Evolutionary conservation across 1,140 invertebrate genomes (phyloP).

Genomic region (Bombus waltoni): DNA sequence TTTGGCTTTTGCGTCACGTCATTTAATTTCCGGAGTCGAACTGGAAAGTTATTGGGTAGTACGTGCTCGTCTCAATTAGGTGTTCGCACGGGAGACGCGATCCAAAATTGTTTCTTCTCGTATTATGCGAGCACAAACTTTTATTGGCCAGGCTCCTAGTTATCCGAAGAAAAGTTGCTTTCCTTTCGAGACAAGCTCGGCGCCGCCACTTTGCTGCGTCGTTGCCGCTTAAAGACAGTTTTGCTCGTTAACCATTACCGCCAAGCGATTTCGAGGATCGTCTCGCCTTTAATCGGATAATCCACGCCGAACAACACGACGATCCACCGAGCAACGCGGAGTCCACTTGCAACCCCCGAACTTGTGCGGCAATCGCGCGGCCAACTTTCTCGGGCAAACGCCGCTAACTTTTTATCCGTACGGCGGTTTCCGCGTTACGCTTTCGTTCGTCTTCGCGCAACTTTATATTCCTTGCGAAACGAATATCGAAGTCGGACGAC

Average conservation of each 20-base stretch:
- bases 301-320: not conserved
- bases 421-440: not conserved
- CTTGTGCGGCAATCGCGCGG: not conserved
- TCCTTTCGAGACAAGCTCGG: not conserved
- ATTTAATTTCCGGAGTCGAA: slow-evolving; percentile 67
- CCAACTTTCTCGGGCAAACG: slow-evolving; percentile 3
- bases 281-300: slow-evolving; percentile 25
- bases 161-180: not conserved
- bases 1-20: slow-evolving; percentile 66
- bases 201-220: not conserved
- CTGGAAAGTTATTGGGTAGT: slow-evolving; percentile 60
- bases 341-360: not conserved
- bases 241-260: slow-evolving; percentile 26
- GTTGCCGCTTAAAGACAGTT: not conserved
- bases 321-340: not conserved
- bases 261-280: slow-evolving; percentile 23
- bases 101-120: slow-evolving; percentile 40
- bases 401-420: slow-evolving; percentile 20
- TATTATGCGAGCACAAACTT: slow-evolving; percentile 28
- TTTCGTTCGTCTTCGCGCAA: not conserved
- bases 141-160: slow-evolving; percentile 24
- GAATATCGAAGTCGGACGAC: not conserved
- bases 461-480: not conserved
- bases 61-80: slow-evolving; percentile 61
- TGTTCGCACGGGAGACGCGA: not conserved